phyloP scores from a whole-genome alignment of 2,888 invertebrate species.

The Drosophila acutilabella region DNA sequence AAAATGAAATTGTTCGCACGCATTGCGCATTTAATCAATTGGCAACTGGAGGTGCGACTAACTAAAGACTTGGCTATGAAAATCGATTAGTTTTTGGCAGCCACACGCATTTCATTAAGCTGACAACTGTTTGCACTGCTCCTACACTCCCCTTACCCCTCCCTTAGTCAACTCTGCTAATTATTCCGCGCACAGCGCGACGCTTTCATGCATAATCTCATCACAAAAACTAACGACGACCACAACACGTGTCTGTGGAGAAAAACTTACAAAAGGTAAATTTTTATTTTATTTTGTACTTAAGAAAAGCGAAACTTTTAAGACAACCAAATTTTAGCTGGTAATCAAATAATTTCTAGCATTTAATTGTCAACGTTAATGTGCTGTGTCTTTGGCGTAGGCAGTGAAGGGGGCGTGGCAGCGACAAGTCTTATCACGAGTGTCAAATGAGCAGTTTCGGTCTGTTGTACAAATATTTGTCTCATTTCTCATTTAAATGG shows the following conservation, averaged over 20 bases:
- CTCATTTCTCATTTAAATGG: neutral
- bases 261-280: slow-evolving; percentile 50
- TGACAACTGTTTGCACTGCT: slow-evolving; percentile 43
- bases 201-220: slow-evolving; percentile 79
- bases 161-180: slow-evolving; percentile 39
- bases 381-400: slow-evolving; percentile 13
- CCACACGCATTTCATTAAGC: slow-evolving; percentile 38
- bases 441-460: slow-evolving; percentile 40
- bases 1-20: slow-evolving; percentile 73
- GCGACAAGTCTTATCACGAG: slow-evolving; percentile 37
- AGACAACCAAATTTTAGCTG: slow-evolving; percentile 36
- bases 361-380: slow-evolving; percentile 67
- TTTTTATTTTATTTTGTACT: slow-evolving; percentile 46
- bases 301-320: slow-evolving; percentile 75
- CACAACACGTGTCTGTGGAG: slow-evolving; percentile 48
- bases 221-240: slow-evolving; percentile 38
- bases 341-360: slow-evolving; percentile 74
- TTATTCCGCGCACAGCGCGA: slow-evolving; percentile 69
- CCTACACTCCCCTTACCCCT: neutral
- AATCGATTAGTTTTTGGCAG: slow-evolving; percentile 71
- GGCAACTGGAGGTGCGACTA: slow-evolving; percentile 47
- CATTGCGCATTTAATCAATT: slow-evolving; percentile 68
- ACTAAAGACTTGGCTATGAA: slow-evolving; percentile 58
- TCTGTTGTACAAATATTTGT: neutral
- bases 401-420: neutral